These are phyloP conservation scores for Sesia apiformis DNA, from an alignment of 2,888 invertebrate species.

Conservation along the genomic window DNA sequence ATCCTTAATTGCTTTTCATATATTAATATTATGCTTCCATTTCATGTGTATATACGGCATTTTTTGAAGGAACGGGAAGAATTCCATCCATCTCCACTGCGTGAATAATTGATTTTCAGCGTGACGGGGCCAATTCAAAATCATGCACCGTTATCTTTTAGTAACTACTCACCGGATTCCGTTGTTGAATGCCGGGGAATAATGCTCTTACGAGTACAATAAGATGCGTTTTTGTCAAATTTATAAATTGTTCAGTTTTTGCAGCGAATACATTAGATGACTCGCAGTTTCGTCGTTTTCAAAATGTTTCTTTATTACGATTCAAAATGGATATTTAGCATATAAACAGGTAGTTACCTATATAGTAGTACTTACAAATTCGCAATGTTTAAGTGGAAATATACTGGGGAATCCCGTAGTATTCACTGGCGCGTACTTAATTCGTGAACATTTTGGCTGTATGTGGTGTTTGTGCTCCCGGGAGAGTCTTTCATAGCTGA, in stretches of 20 bases:
- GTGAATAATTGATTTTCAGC: slow-evolving; percentile 24
- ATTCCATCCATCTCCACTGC: slow-evolving; percentile 5
- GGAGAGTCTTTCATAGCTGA: slow-evolving; percentile 21
- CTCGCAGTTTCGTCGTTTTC: no score
- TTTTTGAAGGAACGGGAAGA: not conserved
- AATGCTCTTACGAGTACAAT: not conserved
- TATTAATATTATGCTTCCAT: not conserved
- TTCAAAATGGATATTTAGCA: no score
- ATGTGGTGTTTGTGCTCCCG: slow-evolving; percentile 20
- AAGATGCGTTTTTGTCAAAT: not conserved
- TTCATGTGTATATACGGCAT: not conserved
- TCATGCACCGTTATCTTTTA: slow-evolving; percentile 35
- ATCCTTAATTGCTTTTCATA: not conserved
- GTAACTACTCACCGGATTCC: slow-evolving; percentile 16
- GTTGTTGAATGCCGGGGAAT: slow-evolving; percentile 18
- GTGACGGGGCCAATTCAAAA: slow-evolving; percentile 30
- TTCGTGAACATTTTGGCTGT: slow-evolving; percentile 2
- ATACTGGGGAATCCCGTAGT: no score
- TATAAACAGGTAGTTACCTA: no score
- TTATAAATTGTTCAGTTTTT: not conserved
- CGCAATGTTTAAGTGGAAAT: no score
- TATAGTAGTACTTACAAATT: no score
- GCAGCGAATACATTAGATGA: not conserved
- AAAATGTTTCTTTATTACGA: no score
- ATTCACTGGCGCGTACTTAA: no score